Conservation (phyloP, 2,888 invertebrate species). For the Schrankia costaestrigalis region DNA sequence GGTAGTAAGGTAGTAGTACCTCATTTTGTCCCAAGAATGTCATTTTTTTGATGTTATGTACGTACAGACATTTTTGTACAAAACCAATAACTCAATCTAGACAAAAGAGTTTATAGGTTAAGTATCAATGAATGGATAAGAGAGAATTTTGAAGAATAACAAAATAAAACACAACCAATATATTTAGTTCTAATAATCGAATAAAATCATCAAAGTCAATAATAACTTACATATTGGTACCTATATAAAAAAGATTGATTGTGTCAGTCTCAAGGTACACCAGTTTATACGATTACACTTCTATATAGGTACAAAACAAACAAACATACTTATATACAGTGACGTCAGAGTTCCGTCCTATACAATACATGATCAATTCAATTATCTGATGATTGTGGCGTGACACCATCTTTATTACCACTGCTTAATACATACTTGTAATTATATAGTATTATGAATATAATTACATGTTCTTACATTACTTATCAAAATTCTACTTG, state of each 20-base stretch:
- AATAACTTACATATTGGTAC: too few relatives aligned
- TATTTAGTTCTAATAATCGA: not conserved
- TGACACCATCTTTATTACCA: conserved; percentile 25
- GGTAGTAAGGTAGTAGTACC: too few relatives aligned
- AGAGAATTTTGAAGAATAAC: too few relatives aligned
- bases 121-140: too few relatives aligned
- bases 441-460: too few relatives aligned
- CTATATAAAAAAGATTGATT: conserved; percentile 24
- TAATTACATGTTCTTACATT: too few relatives aligned
- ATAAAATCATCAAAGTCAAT: not conserved
- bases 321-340: conserved; percentile 1
- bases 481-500: too few relatives aligned
- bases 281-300: conserved; percentile 19
- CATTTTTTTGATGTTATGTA: too few relatives aligned
- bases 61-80: too few relatives aligned
- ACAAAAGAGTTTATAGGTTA: too few relatives aligned
- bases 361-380: conserved; percentile 40
- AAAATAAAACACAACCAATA: not conserved
- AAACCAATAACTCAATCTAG: too few relatives aligned
- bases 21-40: too few relatives aligned
- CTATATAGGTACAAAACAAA: conserved; percentile 9
- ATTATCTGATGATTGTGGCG: conserved; percentile 32
- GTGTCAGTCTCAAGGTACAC: conserved; percentile 29
- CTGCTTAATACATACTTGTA: conserved; percentile 1
- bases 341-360: conserved; percentile 33